Conservation (phyloP, 2,888 invertebrate genomes). For the Cephus pygmeus region DNA sequence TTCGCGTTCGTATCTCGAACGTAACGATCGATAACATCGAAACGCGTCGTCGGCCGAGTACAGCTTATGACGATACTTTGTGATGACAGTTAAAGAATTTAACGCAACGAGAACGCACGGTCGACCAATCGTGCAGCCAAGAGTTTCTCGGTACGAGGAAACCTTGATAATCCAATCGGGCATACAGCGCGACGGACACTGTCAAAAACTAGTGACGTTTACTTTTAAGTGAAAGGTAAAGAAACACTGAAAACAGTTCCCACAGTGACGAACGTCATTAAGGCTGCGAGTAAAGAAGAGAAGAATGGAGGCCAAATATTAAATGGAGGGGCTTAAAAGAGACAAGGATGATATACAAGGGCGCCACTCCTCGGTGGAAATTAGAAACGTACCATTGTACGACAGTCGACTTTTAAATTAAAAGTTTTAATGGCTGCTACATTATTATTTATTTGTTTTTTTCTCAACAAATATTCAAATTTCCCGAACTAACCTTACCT, state of each 20-base stretch:
- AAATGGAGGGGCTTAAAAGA: neutral
- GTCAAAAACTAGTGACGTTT: neutral
- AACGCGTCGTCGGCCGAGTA: constrained; percentile 10
- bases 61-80: constrained; percentile 20
- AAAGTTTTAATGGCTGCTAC: neutral
- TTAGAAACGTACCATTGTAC: neutral
- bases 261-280: constrained; percentile 10
- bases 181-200: neutral
- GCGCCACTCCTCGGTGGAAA: neutral
- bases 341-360: neutral
- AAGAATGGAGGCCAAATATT: neutral
- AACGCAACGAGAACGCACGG: constrained; percentile 20
- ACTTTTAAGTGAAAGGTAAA: neutral
- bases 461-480: neutral
- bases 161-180: neutral
- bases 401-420: neutral
- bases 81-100: no score
- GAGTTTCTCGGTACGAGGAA: neutral
- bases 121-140: neutral
- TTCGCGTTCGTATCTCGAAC: neutral
- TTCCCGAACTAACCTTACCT: neutral
- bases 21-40: constrained; percentile 23
- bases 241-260: constrained; percentile 10
- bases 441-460: neutral
- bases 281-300: neutral